A percentile compares a stretch with the other conserved stretches of the same genome.
phyloP scores from a whole-genome alignment of 2,888 invertebrate species.

The Leptinotarsa peninsularis region DNA sequence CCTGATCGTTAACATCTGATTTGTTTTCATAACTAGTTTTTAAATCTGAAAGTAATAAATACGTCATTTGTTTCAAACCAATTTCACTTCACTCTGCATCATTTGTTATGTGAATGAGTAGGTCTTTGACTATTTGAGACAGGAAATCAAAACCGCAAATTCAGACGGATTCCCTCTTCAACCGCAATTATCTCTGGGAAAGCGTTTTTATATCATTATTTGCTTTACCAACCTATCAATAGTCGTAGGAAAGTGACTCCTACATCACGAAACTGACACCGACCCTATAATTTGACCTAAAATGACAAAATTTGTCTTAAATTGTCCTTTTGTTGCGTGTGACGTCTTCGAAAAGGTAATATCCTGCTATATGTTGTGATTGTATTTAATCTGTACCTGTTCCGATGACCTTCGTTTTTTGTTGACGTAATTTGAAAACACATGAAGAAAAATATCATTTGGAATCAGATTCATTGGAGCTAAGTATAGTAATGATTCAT shows the following conservation, averaged over 20 bases:
- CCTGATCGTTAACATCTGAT: too few species aligned
- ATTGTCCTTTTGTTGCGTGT: constrained; percentile 43
- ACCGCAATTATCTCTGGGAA: constrained; percentile 30
- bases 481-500: background rate
- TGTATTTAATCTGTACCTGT: constrained; percentile 17
- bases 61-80: constrained; percentile 10
- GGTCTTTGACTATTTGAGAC: constrained; percentile 28
- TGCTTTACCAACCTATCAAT: constrained; percentile 32
- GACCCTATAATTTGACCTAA: constrained; percentile 41
- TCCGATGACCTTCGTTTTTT: constrained; percentile 33
- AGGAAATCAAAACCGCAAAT: constrained; percentile 39
- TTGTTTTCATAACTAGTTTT: background rate
- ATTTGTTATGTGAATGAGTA: constrained; percentile 20
- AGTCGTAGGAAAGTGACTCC: constrained; percentile 23
- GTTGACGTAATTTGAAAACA: constrained; percentile 26
- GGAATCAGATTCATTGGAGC: background rate
- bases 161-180: constrained; percentile 14
- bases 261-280: constrained; percentile 33
- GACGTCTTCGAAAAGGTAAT: constrained; percentile 41
- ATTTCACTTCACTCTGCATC: background rate
- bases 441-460: background rate
- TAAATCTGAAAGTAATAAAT: background rate
- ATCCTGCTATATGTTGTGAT: constrained; percentile 39
- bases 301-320: constrained; percentile 39
- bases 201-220: constrained; percentile 31